These are phyloP conservation scores for Phyllotis vaccarum DNA, from an alignment of 2,797 vertebrate species.

Conservation along the genomic window DNA sequence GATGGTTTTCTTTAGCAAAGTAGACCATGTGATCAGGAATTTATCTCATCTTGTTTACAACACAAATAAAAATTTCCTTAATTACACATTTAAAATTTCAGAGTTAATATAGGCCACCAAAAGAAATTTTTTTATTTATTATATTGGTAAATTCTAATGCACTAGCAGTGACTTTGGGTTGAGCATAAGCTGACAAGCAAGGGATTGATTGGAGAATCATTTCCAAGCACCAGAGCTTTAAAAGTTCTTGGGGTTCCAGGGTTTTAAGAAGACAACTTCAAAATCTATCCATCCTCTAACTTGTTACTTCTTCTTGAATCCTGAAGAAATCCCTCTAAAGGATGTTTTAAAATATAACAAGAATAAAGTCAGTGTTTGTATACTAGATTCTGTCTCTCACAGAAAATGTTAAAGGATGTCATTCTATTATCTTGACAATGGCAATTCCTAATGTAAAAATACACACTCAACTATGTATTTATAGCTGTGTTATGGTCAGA, in stretches of 20 bases:
- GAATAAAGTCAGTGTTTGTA: background rate
- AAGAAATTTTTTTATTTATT: constrained; percentile 7
- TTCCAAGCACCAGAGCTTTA: background rate
- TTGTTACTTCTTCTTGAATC: background rate
- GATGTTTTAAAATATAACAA: background rate
- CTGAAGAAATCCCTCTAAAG: constrained; percentile 18
- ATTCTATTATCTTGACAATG: constrained; percentile 34
- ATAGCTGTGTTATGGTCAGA: constrained; percentile 8
- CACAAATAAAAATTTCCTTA: constrained; percentile 20
- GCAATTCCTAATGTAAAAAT: constrained; percentile 5
- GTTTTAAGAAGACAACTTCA: background rate
- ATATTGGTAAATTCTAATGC: background rate
- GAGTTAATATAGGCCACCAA: background rate
- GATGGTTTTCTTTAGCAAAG: constrained; percentile 42
- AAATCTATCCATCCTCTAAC: background rate
- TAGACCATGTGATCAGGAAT: background rate
- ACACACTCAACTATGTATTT: background rate
- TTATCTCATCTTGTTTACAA: background rate
- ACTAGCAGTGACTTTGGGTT: constrained; percentile 11
- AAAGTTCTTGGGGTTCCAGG: background rate
- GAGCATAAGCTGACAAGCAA: background rate
- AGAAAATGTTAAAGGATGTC: constrained; percentile 14
- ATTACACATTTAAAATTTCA: background rate
- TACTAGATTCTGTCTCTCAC: background rate
- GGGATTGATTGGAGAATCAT: constrained; percentile 21